Evolutionary conservation across 2,113 vertebrate genomes (phyloP).

Genomic region (Periophthalmodon schlosseri): DNA sequence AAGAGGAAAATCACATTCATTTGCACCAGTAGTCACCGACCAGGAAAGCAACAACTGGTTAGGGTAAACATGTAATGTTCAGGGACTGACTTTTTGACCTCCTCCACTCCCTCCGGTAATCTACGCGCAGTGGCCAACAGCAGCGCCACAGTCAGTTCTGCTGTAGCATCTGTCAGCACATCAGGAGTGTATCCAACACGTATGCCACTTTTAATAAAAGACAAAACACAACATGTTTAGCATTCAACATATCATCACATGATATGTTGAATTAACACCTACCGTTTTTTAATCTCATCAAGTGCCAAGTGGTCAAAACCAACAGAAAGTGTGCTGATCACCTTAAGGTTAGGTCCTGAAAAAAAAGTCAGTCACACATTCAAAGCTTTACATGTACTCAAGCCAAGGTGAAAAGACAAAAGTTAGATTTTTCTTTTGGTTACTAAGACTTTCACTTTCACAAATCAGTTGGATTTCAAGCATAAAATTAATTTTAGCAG

Average conservation of each 20-base stretch:
- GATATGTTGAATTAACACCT: not conserved
- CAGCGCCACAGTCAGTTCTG: conserved; percentile 75
- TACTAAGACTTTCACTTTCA: no score
- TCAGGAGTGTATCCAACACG: conserved; percentile 79
- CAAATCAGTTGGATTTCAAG: no score
- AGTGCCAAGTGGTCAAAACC: conserved; percentile 68
- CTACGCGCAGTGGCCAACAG: conserved; percentile 80
- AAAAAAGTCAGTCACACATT: conserved; percentile 2
- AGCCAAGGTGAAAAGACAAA: not conserved
- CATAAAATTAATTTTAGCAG: no score
- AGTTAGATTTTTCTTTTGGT: no score
- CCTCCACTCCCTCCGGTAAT: conserved; percentile 74
- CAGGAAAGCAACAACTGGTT: not conserved
- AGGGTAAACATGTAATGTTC: conserved; percentile 12
- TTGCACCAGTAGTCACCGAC: not conserved
- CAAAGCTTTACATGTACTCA: not conserved
- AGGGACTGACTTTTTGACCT: conserved; percentile 71
- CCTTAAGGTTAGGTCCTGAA: conserved; percentile 72
- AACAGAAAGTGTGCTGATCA: conserved; percentile 77
- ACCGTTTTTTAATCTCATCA: conserved; percentile 75
- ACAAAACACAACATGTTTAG: not conserved
- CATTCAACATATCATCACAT: not conserved
- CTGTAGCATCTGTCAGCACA: conserved; percentile 74
- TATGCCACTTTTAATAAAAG: conserved; percentile 67
- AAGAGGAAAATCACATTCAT: conserved; percentile 1